These are phyloP conservation scores for Ormyrus nitidulus DNA, from an alignment of 2,888 invertebrate species.

Conservation along the genomic window DNA sequence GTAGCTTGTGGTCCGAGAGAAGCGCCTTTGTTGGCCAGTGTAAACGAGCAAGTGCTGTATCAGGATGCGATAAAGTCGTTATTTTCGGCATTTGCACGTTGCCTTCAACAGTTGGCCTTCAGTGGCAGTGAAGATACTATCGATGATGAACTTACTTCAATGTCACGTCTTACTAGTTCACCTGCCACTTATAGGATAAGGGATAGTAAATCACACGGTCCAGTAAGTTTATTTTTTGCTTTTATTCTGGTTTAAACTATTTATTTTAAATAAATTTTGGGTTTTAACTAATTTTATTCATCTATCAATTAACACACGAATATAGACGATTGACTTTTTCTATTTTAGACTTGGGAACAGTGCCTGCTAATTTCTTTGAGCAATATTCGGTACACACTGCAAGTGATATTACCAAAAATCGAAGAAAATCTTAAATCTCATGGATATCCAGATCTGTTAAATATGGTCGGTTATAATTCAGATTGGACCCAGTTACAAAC, in stretches of 20 bases:
- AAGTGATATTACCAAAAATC: conserved; percentile 84
- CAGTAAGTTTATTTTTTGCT: conserved; percentile 62
- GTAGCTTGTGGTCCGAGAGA: conserved; percentile 84
- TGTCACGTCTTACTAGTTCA: conserved; percentile 82
- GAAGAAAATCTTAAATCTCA: conserved; percentile 80
- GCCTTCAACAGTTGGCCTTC: conserved; percentile 85
- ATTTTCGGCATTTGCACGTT: conserved; percentile 75
- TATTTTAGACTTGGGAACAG: conserved; percentile 83
- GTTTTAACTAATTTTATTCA: conserved; percentile 23
- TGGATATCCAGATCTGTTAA: conserved; percentile 82
- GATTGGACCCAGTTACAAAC: conserved; percentile 81
- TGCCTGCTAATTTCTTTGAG: conserved; percentile 90
- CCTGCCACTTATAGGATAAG: conserved; percentile 76
- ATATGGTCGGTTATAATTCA: conserved; percentile 70
- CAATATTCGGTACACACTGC: conserved; percentile 90
- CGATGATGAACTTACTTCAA: conserved; percentile 77
- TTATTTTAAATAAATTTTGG: conserved; percentile 25
- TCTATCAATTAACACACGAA: too few species aligned
- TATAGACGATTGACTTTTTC: conserved; percentile 54
- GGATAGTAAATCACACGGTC: conserved; percentile 68
- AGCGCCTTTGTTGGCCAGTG: conserved; percentile 77
- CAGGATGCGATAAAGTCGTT: conserved; percentile 70
- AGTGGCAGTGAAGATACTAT: conserved; percentile 81
- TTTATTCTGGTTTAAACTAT: background rate
- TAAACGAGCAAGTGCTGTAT: conserved; percentile 72